phyloP scores from a whole-genome alignment of 1,140 invertebrate species.

The Scaptomyza graminum region DNA sequence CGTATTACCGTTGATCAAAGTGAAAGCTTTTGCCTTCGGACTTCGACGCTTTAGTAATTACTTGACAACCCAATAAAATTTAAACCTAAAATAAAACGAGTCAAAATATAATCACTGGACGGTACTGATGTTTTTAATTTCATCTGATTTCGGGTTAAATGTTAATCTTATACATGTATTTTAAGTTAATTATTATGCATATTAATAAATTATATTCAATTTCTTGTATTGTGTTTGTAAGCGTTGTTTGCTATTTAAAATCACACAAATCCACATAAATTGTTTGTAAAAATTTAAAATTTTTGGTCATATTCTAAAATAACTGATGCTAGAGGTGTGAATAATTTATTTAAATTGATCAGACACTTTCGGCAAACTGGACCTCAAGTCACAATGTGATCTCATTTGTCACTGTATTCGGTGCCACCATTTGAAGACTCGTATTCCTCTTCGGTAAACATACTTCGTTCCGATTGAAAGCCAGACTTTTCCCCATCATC shows the following conservation, averaged over 20 bases:
- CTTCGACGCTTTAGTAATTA: too few species aligned
- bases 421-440: conserved; percentile 57
- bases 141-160: not conserved
- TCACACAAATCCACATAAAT: conserved; percentile 35
- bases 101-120: not conserved
- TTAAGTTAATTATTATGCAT: not conserved
- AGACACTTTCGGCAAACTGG: conserved; percentile 16
- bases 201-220: conserved; percentile 32
- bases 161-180: not conserved
- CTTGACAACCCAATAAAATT: too few species aligned
- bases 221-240: conserved; percentile 22
- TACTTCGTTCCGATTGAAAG: conserved; percentile 31
- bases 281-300: conserved; percentile 38
- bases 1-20: too few species aligned
- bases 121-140: not conserved
- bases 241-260: conserved; percentile 31
- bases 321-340: conserved; percentile 22
- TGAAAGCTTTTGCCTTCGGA: too few species aligned
- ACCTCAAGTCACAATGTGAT: conserved; percentile 9
- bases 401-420: conserved; percentile 50
- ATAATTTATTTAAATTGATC: conserved; percentile 30
- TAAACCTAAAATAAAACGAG: not conserved
- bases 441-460: conserved; percentile 38
- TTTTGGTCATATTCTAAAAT: conserved; percentile 42
- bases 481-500: conserved; percentile 30